Conservation (phyloP, 2,797 vertebrate species). For the Hippopotamyrus pictus region DNA sequence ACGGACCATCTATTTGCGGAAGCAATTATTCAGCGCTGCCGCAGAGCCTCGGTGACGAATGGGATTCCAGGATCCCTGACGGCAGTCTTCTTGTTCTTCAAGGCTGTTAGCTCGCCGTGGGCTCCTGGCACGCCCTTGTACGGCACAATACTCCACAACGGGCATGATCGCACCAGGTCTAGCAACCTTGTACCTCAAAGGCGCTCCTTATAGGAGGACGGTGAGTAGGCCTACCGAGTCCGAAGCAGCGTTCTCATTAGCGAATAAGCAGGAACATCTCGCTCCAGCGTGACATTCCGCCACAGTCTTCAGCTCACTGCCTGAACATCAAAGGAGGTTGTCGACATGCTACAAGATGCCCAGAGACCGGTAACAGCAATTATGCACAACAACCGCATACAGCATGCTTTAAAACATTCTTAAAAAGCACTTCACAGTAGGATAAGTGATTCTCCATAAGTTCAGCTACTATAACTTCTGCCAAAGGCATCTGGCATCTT, state of each 20-base stretch:
- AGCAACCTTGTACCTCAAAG: neutral
- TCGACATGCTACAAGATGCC: neutral
- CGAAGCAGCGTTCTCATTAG: neutral
- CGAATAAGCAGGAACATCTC: neutral
- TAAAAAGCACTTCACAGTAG: neutral
- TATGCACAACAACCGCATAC: neutral
- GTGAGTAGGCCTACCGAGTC: neutral
- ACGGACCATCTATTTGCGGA: neutral
- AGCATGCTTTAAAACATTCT: neutral
- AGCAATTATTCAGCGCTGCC: slow-evolving; percentile 7
- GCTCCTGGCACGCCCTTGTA: neutral
- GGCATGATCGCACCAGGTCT: neutral
- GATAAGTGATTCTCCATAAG: neutral
- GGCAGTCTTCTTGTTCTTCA: neutral
- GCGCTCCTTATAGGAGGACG: neutral
- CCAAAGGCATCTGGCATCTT: neutral
- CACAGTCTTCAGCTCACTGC: neutral
- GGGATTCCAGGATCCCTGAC: slow-evolving; percentile 7
- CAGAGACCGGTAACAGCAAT: neutral
- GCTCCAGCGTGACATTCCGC: neutral
- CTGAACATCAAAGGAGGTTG: neutral
- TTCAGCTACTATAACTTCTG: neutral
- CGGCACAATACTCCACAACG: neutral
- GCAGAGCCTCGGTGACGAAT: neutral
- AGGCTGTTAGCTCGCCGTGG: neutral